phyloP scores from a whole-genome alignment of 2,797 vertebrate genomes.

The Chelon labrosus region DNA sequence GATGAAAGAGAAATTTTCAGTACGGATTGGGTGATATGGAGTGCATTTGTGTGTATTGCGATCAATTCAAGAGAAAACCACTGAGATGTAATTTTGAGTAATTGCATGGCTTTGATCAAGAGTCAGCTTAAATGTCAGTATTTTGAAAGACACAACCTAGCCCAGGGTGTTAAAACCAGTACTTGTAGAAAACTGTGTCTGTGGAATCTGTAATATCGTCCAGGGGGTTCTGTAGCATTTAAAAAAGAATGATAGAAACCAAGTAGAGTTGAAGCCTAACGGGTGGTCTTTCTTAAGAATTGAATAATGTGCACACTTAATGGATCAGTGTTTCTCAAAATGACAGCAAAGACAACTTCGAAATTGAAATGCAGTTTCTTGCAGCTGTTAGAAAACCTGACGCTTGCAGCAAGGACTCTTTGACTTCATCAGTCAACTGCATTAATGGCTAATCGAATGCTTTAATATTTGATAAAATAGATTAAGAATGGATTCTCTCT shows the following conservation, averaged over 20 bases:
- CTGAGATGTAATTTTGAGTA: slow-evolving; percentile 28
- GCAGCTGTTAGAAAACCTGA: not conserved
- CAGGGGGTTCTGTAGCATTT: not conserved
- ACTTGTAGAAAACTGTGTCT: not conserved
- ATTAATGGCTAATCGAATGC: not conserved
- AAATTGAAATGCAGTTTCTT: not conserved
- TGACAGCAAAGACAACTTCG: no score
- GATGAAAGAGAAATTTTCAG: slow-evolving; percentile 30
- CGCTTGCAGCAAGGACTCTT: not conserved
- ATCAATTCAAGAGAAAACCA: slow-evolving; percentile 38
- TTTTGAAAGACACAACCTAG: slow-evolving; percentile 17
- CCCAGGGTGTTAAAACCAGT: not conserved
- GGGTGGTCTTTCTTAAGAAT: no score
- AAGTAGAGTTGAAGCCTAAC: not conserved
- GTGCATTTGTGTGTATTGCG: not conserved
- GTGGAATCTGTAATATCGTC: not conserved
- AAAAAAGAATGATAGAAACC: not conserved
- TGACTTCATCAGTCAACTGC: not conserved
- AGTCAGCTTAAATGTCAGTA: slow-evolving; percentile 33
- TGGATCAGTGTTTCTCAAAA: not conserved
- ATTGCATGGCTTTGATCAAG: slow-evolving; percentile 23
- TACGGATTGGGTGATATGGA: slow-evolving; percentile 11
- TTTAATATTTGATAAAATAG: not conserved
- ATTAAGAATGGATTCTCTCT: not conserved
- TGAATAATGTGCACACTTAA: not conserved